A percentile compares a stretch with the other conserved stretches of the same genome.
These are phyloP conservation scores for Hozukius guyotensis DNA, from an alignment of 2,797 vertebrate genomes.

Conservation along the genomic window DNA sequence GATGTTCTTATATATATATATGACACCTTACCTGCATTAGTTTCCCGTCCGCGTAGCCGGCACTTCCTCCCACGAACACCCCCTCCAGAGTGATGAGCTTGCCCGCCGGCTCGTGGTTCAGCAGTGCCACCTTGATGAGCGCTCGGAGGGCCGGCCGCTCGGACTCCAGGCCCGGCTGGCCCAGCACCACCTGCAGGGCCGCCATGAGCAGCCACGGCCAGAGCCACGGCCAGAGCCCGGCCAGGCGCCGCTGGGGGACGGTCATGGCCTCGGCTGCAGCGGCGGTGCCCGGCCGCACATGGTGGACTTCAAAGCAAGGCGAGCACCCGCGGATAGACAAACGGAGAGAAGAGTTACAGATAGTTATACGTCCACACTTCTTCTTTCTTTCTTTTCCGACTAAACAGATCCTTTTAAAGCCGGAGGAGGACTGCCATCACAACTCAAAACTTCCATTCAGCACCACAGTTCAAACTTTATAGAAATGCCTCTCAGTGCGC, in stretches of 20 bases:
- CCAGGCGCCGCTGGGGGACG: conserved; percentile 91
- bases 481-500: conserved; percentile 16
- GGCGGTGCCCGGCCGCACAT: conserved; percentile 92
- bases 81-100: conserved; percentile 90
- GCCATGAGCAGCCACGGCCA: conserved; percentile 84
- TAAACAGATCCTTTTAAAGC: conserved; percentile 42
- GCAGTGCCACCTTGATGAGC: conserved; percentile 91
- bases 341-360: background rate
- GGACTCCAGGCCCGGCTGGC: conserved; percentile 88
- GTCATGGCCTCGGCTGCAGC: conserved; percentile 96
- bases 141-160: conserved; percentile 90
- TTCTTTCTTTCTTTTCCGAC: conserved; percentile 15
- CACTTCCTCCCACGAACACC: conserved; percentile 90
- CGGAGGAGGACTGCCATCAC: conserved; percentile 36
- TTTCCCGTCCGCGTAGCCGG: conserved; percentile 91
- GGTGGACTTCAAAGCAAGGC: conserved; percentile 85
- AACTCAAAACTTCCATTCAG: conserved; percentile 58
- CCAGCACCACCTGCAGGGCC: conserved; percentile 90
- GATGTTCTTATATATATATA: background rate
- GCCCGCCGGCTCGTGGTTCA: conserved; percentile 88
- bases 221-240: conserved; percentile 90
- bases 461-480: conserved; percentile 42
- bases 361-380: conserved; percentile 4
- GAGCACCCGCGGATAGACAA: conserved; percentile 59
- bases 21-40: conserved; percentile 91